phyloP scores from a whole-genome alignment of 1,140 invertebrate genomes.

The Coboldia fuscipes region DNA sequence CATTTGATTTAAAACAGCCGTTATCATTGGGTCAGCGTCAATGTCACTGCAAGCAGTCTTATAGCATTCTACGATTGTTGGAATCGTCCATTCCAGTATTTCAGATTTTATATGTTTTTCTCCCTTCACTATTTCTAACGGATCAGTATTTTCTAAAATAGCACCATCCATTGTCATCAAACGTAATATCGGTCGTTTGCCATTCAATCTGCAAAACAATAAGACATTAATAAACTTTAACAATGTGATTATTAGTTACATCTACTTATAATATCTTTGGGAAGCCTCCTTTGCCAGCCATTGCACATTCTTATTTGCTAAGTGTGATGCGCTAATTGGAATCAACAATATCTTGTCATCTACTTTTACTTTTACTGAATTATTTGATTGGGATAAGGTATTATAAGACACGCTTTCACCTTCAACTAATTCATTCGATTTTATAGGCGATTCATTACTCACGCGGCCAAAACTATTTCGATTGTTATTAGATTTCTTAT shows the following conservation, averaged over 20 bases:
- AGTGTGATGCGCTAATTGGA: conserved; percentile 31
- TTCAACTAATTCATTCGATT: no score
- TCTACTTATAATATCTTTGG: conserved; percentile 43
- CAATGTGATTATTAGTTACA: conserved; percentile 4
- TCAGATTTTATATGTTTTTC: conserved; percentile 25
- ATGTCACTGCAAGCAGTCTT: conserved; percentile 43
- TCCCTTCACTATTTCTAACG: conserved; percentile 31
- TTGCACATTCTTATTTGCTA: conserved; percentile 33
- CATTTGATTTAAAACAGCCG: conserved; percentile 15
- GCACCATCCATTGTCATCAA: conserved; percentile 42
- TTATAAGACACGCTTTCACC: no score
- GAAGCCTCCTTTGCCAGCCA: conserved; percentile 48
- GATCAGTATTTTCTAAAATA: conserved; percentile 37
- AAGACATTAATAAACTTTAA: conserved; percentile 2
- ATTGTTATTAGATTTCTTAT: no score
- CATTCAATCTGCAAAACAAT: conserved; percentile 29
- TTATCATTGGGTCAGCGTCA: conserved; percentile 26
- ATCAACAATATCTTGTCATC: conserved; percentile 37
- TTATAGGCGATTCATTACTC: no score
- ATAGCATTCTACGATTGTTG: conserved; percentile 35
- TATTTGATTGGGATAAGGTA: no score
- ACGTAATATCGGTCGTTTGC: conserved; percentile 34
- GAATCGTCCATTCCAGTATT: conserved; percentile 37
- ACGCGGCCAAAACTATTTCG: no score
- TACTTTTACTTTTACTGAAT: conserved; percentile 36